phyloP scores from a whole-genome alignment of 64 coral and sea anemone species.

The Orbicella faveolata region DNA sequence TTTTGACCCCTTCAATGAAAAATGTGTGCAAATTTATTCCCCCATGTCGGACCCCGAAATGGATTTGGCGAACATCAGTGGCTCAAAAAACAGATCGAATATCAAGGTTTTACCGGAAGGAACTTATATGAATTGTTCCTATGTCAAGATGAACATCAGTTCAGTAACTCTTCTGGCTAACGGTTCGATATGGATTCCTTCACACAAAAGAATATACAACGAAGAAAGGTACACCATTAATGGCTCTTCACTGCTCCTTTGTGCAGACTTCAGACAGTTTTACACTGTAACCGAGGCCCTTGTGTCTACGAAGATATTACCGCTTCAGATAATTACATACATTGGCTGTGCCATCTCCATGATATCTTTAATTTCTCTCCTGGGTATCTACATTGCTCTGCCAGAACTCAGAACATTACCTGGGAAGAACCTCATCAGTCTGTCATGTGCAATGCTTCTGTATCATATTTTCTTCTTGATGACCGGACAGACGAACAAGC shows the following conservation, averaged over 20 bases:
- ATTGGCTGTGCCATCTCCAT: slow-evolving; percentile 12
- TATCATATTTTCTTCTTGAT: slow-evolving; percentile 9
- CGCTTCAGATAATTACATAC: slow-evolving; percentile 12
- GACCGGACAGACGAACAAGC: neutral
- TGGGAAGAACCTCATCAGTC: slow-evolving; percentile 33
- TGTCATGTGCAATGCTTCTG: slow-evolving; percentile 5
- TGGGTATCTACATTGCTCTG: neutral
- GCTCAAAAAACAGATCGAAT: too few relatives aligned
- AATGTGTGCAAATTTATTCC: neutral
- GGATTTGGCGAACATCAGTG: too few relatives aligned
- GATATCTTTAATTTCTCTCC: neutral
- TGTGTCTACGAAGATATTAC: neutral
- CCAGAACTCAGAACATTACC: slow-evolving; percentile 7
- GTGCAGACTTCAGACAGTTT: neutral
- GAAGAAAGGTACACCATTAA: neutral
- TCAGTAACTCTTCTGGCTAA: neutral
- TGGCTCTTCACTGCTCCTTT: neutral
- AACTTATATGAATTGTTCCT: neutral
- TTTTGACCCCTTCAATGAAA: neutral
- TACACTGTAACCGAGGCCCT: neutral
- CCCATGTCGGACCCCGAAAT: too few relatives aligned
- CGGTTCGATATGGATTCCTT: slow-evolving; percentile 20
- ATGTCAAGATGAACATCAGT: neutral
- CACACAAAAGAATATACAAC: neutral
- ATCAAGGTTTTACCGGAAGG: too few relatives aligned